Evolutionary conservation across 2,797 vertebrate species (phyloP).

Genomic region (Apogon hyalosoma): DNA sequence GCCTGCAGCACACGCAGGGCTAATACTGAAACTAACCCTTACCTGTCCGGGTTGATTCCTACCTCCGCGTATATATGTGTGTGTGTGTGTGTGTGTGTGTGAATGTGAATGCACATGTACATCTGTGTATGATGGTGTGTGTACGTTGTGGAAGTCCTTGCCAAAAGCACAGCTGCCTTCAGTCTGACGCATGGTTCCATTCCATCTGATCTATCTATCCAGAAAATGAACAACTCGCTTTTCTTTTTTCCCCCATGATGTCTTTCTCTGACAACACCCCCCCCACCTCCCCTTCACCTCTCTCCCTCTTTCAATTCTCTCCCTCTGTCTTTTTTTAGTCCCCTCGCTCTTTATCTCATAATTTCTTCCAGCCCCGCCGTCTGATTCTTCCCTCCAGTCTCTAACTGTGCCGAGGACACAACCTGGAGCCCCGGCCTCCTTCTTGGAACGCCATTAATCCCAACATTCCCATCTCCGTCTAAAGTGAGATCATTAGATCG

Average conservation of each 20-base stretch:
- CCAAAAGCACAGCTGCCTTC: slow-evolving; percentile 83
- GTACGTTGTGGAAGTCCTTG: slow-evolving; percentile 82
- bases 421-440: slow-evolving; percentile 76
- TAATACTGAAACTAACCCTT: slow-evolving; percentile 82
- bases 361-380: slow-evolving; percentile 80
- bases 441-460: slow-evolving; percentile 77
- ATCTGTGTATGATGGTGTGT: slow-evolving; percentile 27
- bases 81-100: no score
- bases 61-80: slow-evolving; percentile 45
- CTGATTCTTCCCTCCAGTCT: slow-evolving; percentile 72
- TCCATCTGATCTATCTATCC: slow-evolving; percentile 86
- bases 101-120: slow-evolving; percentile 24
- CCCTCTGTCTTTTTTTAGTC: slow-evolving; percentile 37
- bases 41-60: slow-evolving; percentile 79
- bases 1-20: slow-evolving; percentile 82
- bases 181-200: slow-evolving; percentile 81
- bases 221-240: slow-evolving; percentile 82
- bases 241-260: slow-evolving; percentile 75
- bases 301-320: slow-evolving; percentile 59
- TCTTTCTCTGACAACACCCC: slow-evolving; percentile 61
- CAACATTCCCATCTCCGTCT: slow-evolving; percentile 68
- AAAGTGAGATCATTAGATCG: slow-evolving; percentile 84
- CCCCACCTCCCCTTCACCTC: slow-evolving; percentile 44
- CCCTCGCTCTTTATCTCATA: slow-evolving; percentile 74
- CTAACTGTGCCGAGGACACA: slow-evolving; percentile 75